A percentile compares a stretch with the other conserved stretches of the same genome.
phyloP scores from a whole-genome alignment of 1,140 invertebrate genomes.

The Bicyclus anynana region DNA sequence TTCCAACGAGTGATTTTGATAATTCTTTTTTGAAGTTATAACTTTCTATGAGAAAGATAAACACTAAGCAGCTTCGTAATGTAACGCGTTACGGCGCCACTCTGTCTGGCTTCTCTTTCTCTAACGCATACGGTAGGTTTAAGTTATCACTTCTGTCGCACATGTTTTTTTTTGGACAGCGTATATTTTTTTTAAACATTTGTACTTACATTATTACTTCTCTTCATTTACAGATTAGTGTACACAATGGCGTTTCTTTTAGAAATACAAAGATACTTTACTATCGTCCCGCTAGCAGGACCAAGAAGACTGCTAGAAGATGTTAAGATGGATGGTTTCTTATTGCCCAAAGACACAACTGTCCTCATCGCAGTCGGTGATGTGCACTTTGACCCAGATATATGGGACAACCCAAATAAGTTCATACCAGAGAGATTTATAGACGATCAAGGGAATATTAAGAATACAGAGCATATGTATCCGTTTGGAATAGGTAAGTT shows the following conservation, averaged over 20 bases:
- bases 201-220: neutral
- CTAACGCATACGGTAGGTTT: too few species aligned
- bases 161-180: too few species aligned
- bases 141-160: too few species aligned
- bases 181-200: too few species aligned
- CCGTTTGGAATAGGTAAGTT: slow-evolving; percentile 83
- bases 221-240: slow-evolving; percentile 72
- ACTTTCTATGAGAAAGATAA: too few species aligned
- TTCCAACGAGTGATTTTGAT: too few species aligned
- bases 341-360: slow-evolving; percentile 82
- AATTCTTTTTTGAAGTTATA: too few species aligned
- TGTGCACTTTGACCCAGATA: slow-evolving; percentile 79
- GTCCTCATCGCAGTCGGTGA: slow-evolving; percentile 81
- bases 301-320: slow-evolving; percentile 81
- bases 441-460: slow-evolving; percentile 65
- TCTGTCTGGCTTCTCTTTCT: too few species aligned
- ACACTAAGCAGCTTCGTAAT: too few species aligned
- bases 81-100: too few species aligned
- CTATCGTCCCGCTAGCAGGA: slow-evolving; percentile 82
- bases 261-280: slow-evolving; percentile 81
- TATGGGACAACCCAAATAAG: slow-evolving; percentile 82
- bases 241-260: slow-evolving; percentile 82
- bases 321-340: slow-evolving; percentile 80
- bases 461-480: slow-evolving; percentile 78
- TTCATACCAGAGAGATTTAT: slow-evolving; percentile 85